phyloP scores from a whole-genome alignment of 2,797 vertebrate genomes.

The Schizopygopsis pylzovi region DNA sequence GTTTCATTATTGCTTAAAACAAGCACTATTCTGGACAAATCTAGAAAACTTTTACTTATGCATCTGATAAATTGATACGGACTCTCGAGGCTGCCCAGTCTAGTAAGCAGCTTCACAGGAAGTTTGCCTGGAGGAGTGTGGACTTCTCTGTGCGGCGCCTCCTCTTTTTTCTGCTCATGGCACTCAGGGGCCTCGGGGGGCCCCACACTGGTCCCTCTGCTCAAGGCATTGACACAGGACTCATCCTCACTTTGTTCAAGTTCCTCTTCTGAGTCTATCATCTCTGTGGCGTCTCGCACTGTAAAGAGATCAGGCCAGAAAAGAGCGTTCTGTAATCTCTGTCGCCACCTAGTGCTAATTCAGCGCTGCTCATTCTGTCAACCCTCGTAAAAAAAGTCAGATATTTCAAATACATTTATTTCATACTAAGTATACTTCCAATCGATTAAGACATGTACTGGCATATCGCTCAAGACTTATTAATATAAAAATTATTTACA shows the following conservation, averaged over 20 bases:
- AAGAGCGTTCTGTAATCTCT: constrained; percentile 57
- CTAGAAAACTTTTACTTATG: background rate
- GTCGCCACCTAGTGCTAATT: constrained; percentile 70
- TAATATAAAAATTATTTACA: background rate
- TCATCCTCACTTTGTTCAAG: constrained; percentile 69
- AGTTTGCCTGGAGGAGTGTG: constrained; percentile 73
- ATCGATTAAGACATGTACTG: too few species aligned
- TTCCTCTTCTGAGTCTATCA: constrained; percentile 67
- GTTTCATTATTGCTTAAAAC: background rate
- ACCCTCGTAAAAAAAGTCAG: background rate
- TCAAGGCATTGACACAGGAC: constrained; percentile 57
- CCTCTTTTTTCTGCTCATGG: constrained; percentile 59
- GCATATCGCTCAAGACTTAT: background rate
- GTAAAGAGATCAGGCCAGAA: constrained; percentile 22
- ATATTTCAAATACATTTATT: background rate
- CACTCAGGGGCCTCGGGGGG: constrained; percentile 61
- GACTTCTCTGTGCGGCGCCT: constrained; percentile 66
- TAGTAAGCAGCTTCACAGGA: constrained; percentile 76
- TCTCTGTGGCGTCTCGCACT: constrained; percentile 75
- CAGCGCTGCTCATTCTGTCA: background rate
- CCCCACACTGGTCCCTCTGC: constrained; percentile 50
- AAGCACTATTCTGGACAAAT: too few species aligned
- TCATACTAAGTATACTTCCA: background rate
- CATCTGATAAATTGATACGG: constrained; percentile 52
- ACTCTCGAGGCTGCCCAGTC: constrained; percentile 81